These are phyloP conservation scores for Calephelis virginiensis DNA, from an alignment of 1,140 invertebrate genomes.

Conservation along the genomic window DNA sequence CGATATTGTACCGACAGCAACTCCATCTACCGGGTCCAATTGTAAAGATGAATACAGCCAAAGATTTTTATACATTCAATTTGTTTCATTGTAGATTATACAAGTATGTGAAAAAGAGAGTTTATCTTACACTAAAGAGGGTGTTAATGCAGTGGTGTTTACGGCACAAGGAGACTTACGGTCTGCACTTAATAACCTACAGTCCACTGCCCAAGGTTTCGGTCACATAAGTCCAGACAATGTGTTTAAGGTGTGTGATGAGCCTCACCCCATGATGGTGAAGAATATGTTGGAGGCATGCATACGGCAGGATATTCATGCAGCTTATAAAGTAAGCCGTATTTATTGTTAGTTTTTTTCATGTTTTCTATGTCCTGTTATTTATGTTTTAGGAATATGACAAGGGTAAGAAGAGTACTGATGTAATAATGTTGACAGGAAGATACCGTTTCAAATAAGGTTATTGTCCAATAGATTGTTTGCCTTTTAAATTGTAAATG, in stretches of 20 bases:
- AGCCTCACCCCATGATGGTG: conserved; percentile 97
- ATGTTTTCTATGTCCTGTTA: not conserved
- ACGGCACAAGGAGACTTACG: conserved; percentile 99
- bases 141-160: conserved; percentile 97
- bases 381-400: too few relatives aligned
- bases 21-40: too few relatives aligned
- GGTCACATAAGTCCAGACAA: conserved; percentile 94
- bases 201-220: conserved; percentile 98
- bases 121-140: conserved; percentile 94
- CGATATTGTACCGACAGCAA: too few relatives aligned
- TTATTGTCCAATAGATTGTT: too few relatives aligned
- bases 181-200: conserved; percentile 98
- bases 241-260: conserved; percentile 99
- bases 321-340: conserved; percentile 87
- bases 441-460: too few relatives aligned
- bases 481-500: too few relatives aligned
- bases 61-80: too few relatives aligned
- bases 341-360: not conserved
- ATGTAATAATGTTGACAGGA: too few relatives aligned
- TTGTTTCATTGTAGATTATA: conserved; percentile 63
- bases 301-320: conserved; percentile 88
- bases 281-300: conserved; percentile 95
- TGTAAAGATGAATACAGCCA: too few relatives aligned
- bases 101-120: conserved; percentile 80
- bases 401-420: too few relatives aligned